Conservation (phyloP, 2,888 invertebrate species). For the Glyphotaelius pellucidus region DNA sequence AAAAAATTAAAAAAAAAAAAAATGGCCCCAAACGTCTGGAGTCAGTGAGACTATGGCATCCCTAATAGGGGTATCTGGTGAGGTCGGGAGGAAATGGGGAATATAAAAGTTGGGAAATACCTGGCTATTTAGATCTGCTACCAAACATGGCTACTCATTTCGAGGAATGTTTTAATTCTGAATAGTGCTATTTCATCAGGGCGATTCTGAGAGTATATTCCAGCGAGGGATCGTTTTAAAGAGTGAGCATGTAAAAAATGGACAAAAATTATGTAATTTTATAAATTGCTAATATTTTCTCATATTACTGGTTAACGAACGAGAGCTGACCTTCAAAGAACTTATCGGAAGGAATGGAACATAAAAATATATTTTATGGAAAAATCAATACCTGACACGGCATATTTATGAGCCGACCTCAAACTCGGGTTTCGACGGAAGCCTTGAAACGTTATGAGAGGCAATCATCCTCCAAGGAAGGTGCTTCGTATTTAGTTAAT, state of each 20-base stretch:
- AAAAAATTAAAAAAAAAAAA: too few relatives aligned
- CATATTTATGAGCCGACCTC: background rate
- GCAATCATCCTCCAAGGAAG: background rate
- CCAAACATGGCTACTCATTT: too few relatives aligned
- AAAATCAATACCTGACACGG: background rate
- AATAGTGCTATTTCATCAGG: too few relatives aligned
- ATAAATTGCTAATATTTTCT: background rate
- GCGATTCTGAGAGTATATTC: too few relatives aligned
- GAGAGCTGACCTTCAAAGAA: background rate
- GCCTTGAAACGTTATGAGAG: background rate
- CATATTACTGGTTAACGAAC: background rate
- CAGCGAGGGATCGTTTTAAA: background rate
- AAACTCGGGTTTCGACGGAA: background rate
- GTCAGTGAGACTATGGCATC: too few relatives aligned
- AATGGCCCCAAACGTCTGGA: too few relatives aligned
- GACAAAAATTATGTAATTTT: too few relatives aligned
- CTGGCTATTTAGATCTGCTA: too few relatives aligned
- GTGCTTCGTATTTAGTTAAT: background rate
- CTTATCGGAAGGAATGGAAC: background rate
- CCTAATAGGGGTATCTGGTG: too few relatives aligned
- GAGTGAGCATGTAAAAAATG: background rate
- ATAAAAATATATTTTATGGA: background rate
- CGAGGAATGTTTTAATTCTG: too few relatives aligned
- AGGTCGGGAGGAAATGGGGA: too few relatives aligned
- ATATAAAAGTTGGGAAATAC: too few relatives aligned